Percentiles rank a stretch among this genome's conserved stretches.
These are phyloP conservation scores for Ageneiosus marmoratus DNA, from an alignment of 2,113 vertebrate species.

Conservation along the genomic window DNA sequence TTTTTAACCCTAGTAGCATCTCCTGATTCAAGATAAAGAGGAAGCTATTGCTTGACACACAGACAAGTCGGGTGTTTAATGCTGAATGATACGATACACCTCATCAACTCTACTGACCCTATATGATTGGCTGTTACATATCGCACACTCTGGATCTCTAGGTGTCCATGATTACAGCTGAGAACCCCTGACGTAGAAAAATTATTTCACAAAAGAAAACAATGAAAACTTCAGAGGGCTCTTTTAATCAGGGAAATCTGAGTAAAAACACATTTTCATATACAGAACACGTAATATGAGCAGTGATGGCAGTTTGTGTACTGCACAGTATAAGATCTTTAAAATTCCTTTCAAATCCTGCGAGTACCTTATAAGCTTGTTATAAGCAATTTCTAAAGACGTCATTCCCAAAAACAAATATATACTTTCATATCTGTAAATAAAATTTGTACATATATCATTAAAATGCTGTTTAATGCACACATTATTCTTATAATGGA, in stretches of 20 bases:
- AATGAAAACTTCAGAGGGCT: slow-evolving; percentile 35
- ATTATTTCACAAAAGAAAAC: slow-evolving; percentile 6
- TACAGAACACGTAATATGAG: slow-evolving; percentile 51
- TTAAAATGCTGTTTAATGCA: slow-evolving; percentile 40
- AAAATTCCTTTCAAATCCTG: slow-evolving; percentile 45
- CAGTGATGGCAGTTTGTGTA: slow-evolving; percentile 28
- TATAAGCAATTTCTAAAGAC: slow-evolving; percentile 42
- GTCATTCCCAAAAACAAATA: slow-evolving; percentile 34
- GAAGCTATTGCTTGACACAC: not conserved
- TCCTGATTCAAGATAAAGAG: not conserved
- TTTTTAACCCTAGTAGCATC: not conserved
- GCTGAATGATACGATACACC: not conserved
- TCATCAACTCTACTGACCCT: not conserved
- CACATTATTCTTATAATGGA: slow-evolving; percentile 26
- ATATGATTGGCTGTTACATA: not conserved
- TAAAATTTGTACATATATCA: slow-evolving; percentile 52
- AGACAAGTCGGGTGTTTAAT: not conserved
- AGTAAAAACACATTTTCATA: slow-evolving; percentile 56
- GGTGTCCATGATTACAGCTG: not conserved
- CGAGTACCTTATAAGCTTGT: slow-evolving; percentile 50
- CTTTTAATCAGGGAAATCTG: slow-evolving; percentile 50
- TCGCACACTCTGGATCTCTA: not conserved
- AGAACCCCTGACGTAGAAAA: not conserved
- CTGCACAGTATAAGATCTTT: slow-evolving; percentile 28
- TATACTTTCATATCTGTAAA: slow-evolving; percentile 53